Evolutionary conservation across 2,888 invertebrate genomes (phyloP).

Genomic region (Incurvaria masculella): DNA sequence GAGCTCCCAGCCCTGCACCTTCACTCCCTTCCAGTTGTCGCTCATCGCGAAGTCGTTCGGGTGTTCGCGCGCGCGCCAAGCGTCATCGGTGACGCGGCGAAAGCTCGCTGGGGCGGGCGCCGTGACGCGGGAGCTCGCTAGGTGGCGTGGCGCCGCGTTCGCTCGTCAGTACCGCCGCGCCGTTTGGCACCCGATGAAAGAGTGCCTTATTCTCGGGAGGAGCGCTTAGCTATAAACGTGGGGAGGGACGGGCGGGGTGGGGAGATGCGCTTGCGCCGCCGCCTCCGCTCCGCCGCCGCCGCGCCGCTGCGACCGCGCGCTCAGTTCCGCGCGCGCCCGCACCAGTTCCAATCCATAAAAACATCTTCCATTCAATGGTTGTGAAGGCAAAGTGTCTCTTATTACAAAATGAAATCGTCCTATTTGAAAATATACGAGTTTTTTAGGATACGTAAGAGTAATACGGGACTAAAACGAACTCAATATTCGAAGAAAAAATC

Average conservation of each 20-base stretch:
- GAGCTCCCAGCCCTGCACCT: neutral
- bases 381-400: too few species aligned
- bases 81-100: neutral
- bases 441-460: too few species aligned
- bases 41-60: neutral
- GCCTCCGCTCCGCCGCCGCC: neutral
- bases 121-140: constrained; percentile 35
- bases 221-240: neutral
- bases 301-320: neutral
- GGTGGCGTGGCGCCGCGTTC: constrained; percentile 24
- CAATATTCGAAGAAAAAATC: too few species aligned
- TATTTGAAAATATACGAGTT: too few species aligned
- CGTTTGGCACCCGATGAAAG: neutral
- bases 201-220: neutral
- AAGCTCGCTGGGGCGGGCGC: neutral
- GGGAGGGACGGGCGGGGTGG: neutral
- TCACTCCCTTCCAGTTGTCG: neutral
- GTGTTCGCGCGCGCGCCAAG: neutral
- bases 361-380: too few species aligned
- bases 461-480: too few species aligned
- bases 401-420: too few species aligned
- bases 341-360: neutral
- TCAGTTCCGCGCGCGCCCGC: neutral
- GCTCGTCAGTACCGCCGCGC: constrained; percentile 14
- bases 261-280: too few species aligned